Evolutionary conservation across 1,140 invertebrate genomes (phyloP), one percentile per base, ranked within the genome.

Genomic region (Drosophila pruinosa): DNA sequence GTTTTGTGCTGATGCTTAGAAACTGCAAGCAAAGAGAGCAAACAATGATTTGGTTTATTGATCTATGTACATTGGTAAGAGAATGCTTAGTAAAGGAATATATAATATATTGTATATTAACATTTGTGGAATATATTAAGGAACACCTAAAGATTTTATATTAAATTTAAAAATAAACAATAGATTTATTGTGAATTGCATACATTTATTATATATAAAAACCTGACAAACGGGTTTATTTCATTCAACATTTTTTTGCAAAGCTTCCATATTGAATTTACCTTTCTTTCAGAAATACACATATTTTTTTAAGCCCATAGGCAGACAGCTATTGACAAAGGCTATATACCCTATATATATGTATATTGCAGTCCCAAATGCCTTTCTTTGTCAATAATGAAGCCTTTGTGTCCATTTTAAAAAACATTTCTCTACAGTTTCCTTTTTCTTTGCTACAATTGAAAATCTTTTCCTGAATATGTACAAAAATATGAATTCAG

Each of bases 1-100:
- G 59, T 74, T 38, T 72, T 2, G 19, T 62, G 68, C 34, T 67
- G 31, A 38, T 15, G 17, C 10, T 41, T 65, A 50, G 61, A 65
- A 43, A 31, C 69, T 72, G 47, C 0, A 57, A 57, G 7, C 2
- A 7, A 52, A 52, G 8, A 12, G 15, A 0, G 24, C 4, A 48
- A 14, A 31, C 1, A 38, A 4, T 34, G 10, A 34, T 34, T 34
- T 12, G 31, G n/a, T 34, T 34, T 12, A 34, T 34, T 34, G n/a
- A n/a, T n/a, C n/a, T n/a, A n/a, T 34, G 31, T 12, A 4, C n/a
- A n/a, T n/a, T n/a, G 12, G 31, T 34, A 4, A n/a, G 31, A 34
- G 31, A 34, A 2, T 4, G 2, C 26, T 28, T 28, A 28, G 8
- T 1, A 6, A 28, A 12, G 31, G n/a, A n/a, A 34, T 6, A 34